phyloP scores from a whole-genome alignment of 2,797 vertebrate genomes.

The Acipenser ruthenus region DNA sequence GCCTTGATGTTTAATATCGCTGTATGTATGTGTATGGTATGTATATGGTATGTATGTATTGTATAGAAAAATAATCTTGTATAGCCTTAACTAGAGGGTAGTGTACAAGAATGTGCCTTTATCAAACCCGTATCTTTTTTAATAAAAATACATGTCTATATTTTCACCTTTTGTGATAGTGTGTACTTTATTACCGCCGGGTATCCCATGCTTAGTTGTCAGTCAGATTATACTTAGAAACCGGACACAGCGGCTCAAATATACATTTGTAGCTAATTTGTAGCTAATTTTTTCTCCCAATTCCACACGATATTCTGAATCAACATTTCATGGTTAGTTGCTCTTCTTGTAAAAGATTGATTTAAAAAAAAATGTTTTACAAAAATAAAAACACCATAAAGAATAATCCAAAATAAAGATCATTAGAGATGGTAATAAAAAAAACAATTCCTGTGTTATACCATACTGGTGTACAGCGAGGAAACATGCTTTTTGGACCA shows the following conservation, averaged over 20 bases:
- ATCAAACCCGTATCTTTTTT: slow-evolving; percentile 7
- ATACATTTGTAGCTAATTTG: slow-evolving; percentile 37
- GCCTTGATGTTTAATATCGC: slow-evolving; percentile 38
- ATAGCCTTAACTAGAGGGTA: slow-evolving; percentile 32
- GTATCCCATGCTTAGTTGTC: slow-evolving; percentile 16
- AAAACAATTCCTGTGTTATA: too few species aligned
- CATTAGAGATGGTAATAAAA: too few species aligned
- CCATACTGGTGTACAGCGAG: too few species aligned
- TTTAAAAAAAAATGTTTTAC: too few species aligned
- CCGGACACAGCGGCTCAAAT: slow-evolving; percentile 35
- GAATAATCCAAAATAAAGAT: too few species aligned
- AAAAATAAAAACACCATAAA: too few species aligned
- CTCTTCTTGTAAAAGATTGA: too few species aligned
- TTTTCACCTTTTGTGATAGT: not conserved
- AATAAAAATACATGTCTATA: slow-evolving; percentile 11
- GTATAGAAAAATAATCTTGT: slow-evolving; percentile 37
- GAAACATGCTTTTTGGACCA: too few species aligned
- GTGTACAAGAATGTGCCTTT: slow-evolving; percentile 58
- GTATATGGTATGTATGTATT: slow-evolving; percentile 29
- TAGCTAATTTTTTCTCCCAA: slow-evolving; percentile 14
- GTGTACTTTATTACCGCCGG: too few species aligned
- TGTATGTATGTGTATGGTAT: slow-evolving; percentile 18
- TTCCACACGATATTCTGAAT: slow-evolving; percentile 13
- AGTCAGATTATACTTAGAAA: slow-evolving; percentile 18
- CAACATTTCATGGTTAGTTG: too few species aligned